Conservation (phyloP, 2,888 invertebrate species). For the Theodoxus fluviatilis region DNA sequence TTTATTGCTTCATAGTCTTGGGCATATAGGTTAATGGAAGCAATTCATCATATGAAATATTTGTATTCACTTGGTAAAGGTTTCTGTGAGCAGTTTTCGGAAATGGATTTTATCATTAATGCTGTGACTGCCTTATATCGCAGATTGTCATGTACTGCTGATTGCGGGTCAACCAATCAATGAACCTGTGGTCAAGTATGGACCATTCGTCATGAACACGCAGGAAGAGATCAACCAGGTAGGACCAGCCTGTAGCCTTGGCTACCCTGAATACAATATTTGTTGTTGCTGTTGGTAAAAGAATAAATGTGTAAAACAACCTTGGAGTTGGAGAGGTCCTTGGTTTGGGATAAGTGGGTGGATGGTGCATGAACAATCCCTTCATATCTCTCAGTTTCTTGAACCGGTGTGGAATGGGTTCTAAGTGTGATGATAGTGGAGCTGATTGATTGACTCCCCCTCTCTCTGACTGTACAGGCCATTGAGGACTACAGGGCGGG, state of each 20-base stretch:
- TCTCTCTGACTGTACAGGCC: constrained; percentile 36
- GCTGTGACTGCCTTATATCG: constrained; percentile 19
- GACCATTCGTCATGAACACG: constrained; percentile 58
- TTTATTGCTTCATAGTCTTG: no score
- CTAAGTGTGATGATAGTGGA: no score
- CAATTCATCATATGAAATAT: constrained; percentile 24
- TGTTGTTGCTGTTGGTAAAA: neutral
- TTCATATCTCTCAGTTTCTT: neutral
- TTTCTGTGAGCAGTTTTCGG: neutral
- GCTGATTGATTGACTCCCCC: no score
- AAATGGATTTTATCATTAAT: neutral
- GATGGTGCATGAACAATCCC: neutral
- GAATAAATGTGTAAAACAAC: neutral
- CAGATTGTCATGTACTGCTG: constrained; percentile 44
- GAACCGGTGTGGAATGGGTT: no score
- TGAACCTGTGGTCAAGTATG: constrained; percentile 50
- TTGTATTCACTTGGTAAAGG: neutral
- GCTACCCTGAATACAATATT: no score
- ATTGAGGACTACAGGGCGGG: constrained; percentile 48
- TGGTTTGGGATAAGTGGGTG: neutral
- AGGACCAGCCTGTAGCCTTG: neutral
- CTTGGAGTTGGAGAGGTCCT: no score
- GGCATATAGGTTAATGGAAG: no score
- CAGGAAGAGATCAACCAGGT: constrained; percentile 53
- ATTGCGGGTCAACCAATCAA: constrained; percentile 49